Evolutionary conservation across 2,113 vertebrate genomes (phyloP).

Genomic region (Chaetodon auriga): DNA sequence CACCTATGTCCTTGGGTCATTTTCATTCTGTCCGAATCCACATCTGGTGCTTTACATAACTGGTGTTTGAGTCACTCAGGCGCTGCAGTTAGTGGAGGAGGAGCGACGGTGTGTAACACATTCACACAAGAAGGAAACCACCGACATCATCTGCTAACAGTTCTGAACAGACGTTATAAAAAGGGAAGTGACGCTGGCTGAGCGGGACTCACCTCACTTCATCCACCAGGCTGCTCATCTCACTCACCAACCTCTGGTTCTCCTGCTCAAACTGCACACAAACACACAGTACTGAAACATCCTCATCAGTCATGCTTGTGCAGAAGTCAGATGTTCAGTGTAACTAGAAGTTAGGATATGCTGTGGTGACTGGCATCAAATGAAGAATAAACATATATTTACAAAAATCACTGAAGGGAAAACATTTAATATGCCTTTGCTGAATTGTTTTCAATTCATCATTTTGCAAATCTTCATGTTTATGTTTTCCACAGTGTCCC

Average conservation of each 20-base stretch:
- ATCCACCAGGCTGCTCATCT: constrained; percentile 96
- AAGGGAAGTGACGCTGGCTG: background rate
- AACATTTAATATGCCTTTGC: no score
- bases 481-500: no score
- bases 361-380: background rate
- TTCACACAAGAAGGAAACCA: background rate
- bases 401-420: no score
- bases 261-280: constrained; percentile 95
- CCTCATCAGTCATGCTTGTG: background rate
- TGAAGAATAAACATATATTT: no score
- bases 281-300: background rate
- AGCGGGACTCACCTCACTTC: constrained; percentile 91
- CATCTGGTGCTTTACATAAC: constrained; percentile 26
- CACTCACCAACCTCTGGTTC: constrained; percentile 94
- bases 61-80: background rate
- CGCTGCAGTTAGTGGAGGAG: constrained; percentile 1
- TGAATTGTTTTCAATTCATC: no score
- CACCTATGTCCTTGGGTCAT: constrained; percentile 16
- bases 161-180: background rate
- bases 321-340: background rate
- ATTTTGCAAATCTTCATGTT: no score
- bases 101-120: background rate
- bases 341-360: background rate
- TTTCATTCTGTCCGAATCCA: constrained; percentile 11
- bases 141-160: background rate